These are phyloP conservation scores for Antechinus stuartii DNA, from an alignment of 2,113 vertebrate genomes.

Conservation along the genomic window DNA sequence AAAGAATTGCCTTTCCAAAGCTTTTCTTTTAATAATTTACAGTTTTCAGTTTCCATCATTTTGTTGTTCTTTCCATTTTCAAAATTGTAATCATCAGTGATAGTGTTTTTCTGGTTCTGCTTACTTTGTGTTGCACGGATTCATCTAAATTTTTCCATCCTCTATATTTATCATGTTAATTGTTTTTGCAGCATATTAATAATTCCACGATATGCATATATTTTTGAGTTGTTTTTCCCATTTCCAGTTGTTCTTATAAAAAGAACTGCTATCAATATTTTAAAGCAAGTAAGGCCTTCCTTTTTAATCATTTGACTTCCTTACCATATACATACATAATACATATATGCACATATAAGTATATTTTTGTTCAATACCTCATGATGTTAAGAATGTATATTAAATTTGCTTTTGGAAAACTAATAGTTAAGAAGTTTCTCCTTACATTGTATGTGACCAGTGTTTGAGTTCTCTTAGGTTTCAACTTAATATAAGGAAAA, in stretches of 20 bases:
- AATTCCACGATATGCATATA: neutral
- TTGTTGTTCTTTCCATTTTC: neutral
- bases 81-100: neutral
- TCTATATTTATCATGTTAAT: neutral
- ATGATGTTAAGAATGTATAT: neutral
- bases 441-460: neutral
- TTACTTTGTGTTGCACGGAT: neutral
- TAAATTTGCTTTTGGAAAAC: neutral
- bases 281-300: neutral
- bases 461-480: neutral
- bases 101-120: neutral
- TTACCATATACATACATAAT: neutral
- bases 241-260: neutral
- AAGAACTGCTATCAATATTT: neutral
- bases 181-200: neutral
- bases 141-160: neutral
- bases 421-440: neutral
- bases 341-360: neutral
- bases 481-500: neutral
- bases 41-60: neutral
- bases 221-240: neutral
- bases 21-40: neutral
- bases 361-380: neutral
- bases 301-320: neutral
- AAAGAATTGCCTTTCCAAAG: neutral